Evolutionary conservation across 2,797 vertebrate species (phyloP).

Genomic region (Cheirogaleus major): DNA sequence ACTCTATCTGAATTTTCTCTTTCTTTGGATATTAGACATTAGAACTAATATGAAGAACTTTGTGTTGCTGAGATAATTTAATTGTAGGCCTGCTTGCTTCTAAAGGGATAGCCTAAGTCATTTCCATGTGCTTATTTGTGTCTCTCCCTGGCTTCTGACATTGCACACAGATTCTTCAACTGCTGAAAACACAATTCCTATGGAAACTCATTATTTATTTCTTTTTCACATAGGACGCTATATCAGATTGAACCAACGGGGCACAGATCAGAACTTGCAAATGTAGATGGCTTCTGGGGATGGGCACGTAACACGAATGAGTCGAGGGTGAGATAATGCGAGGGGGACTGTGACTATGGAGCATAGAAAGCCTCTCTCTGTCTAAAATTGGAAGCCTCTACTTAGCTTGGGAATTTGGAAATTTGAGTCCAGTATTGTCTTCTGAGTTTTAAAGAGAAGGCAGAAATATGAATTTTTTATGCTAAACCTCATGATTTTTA

Average conservation of each 20-base stretch:
- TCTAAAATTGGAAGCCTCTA: not conserved
- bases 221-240: not conserved
- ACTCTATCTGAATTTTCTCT: not conserved
- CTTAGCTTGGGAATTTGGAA: not conserved
- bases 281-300: not conserved
- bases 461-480: not conserved
- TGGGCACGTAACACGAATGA: not conserved
- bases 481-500: not conserved
- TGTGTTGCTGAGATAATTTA: not conserved
- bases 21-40: not conserved
- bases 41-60: not conserved
- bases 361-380: not conserved
- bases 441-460: slow-evolving; percentile 28
- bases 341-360: not conserved
- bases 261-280: not conserved
- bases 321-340: not conserved
- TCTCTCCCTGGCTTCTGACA: not conserved
- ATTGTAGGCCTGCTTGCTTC: not conserved
- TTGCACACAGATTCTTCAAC: not conserved
- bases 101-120: not conserved
- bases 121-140: not conserved
- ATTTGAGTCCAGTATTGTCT: not conserved
- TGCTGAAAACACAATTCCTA: not conserved
- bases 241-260: not conserved
- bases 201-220: not conserved